Base-by-base conservation (phyloP, 2,888 invertebrate species). In the Strigamia crassipes region DNA sequence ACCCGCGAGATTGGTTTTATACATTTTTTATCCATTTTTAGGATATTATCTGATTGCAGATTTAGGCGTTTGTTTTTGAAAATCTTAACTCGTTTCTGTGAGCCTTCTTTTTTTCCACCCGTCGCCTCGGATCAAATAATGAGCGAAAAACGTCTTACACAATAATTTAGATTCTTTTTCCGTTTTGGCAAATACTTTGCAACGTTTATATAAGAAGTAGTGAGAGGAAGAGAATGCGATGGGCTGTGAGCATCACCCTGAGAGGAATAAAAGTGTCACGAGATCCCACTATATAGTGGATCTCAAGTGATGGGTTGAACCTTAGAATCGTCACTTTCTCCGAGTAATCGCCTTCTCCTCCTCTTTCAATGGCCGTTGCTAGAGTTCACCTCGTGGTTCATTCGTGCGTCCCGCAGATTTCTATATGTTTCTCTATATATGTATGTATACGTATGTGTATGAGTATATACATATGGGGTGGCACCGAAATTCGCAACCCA, bases 141-240 rank as follows among this genome's bases (percentile, higher is more conserved):
- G 31, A 73, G 73, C 31, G 5, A 73, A 73, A 31, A 73, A 31
- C 31, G 73, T 13, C 73, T 73, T 73, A 31, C 27, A 73, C 73
- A 73, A 73, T 73, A 73, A 73, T 73, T 73, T 73, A 73, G 73
- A 73, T 73, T 73, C 73, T 73, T 31, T 73, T 73, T 73, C 73
- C 73, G 73, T 73, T 73, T 73, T 73, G 73, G 73, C 73, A 73
- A 73, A 73, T 73, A 73, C 73, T 73, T 73, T 73, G 73, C 73
- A 73, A 73, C 73, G 73, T 73, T 73, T 73, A 73, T 73, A 73
- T 73, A 73, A 73, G 73, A 73, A 73, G 73, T 73, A 73, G 73
- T 73, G 73, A 73, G 73, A 73, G 73, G 73, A 73, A 73, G 73
- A 73, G 73, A 73, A 73, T 73, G 73, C 23, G 73, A 73, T 73